Percentiles rank a stretch among this genome's conserved stretches.
Conservation (phyloP, 2,797 vertebrate genomes). For the Myotis myotis region DNA sequence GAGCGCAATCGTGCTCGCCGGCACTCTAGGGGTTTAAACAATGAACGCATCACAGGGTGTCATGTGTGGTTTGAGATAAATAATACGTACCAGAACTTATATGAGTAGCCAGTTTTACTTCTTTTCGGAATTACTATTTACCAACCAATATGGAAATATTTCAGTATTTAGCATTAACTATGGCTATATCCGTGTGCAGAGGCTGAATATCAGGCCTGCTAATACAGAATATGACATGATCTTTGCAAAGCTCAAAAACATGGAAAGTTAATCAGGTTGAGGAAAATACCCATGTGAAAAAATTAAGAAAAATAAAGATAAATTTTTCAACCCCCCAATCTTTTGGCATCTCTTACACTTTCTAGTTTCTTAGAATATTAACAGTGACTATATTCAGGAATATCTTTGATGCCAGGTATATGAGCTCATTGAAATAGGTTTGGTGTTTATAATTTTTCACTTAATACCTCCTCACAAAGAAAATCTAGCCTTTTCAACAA, state of each 20-base stretch:
- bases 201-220: background rate
- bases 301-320: background rate
- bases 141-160: background rate
- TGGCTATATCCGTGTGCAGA: background rate
- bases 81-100: background rate
- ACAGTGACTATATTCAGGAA: background rate
- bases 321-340: background rate
- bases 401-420: background rate
- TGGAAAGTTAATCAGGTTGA: background rate
- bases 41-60: background rate
- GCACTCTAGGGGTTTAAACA: background rate
- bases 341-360: conserved; percentile 8
- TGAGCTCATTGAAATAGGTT: background rate
- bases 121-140: conserved; percentile 20
- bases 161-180: background rate
- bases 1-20: too few relatives aligned
- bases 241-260: background rate
- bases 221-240: background rate
- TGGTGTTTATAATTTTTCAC: background rate
- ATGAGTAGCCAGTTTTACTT: background rate
- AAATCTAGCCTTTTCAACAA: conserved; percentile 24
- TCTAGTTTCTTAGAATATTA: conserved; percentile 7
- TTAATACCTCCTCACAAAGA: conserved; percentile 36
- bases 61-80: background rate
- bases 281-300: background rate